Evolutionary conservation across 2,888 invertebrate species (phyloP).

Genomic region (Coenonympha arcania): DNA sequence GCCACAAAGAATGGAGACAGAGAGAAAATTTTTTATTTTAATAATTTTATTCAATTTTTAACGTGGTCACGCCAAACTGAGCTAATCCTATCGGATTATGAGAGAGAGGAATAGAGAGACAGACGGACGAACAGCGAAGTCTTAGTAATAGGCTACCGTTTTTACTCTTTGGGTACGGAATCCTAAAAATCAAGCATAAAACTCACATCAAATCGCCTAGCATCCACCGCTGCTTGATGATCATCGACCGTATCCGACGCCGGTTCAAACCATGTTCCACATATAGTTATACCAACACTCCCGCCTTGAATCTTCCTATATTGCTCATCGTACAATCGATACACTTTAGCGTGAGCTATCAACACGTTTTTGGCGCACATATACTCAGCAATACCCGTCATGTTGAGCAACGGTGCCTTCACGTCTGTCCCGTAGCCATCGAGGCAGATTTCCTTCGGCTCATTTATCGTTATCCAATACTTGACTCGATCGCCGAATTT

Average conservation of each 20-base stretch:
- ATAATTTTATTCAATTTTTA: too few species aligned
- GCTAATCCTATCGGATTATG: too few species aligned
- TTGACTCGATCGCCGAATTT: slow-evolving; percentile 69
- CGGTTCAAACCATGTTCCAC: slow-evolving; percentile 67
- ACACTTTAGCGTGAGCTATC: slow-evolving; percentile 72
- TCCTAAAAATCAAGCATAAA: too few species aligned
- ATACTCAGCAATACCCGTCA: slow-evolving; percentile 66
- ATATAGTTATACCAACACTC: slow-evolving; percentile 48
- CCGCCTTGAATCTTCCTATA: slow-evolving; percentile 48
- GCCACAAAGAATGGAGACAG: too few species aligned
- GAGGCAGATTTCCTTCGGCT: slow-evolving; percentile 61
- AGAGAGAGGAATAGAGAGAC: too few species aligned
- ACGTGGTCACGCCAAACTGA: too few species aligned
- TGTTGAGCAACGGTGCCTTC: slow-evolving; percentile 51
- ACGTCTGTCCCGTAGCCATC: slow-evolving; percentile 62
- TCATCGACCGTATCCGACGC: slow-evolving; percentile 61
- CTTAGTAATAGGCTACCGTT: too few species aligned
- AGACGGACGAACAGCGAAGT: too few species aligned
- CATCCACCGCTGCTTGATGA: slow-evolving; percentile 65
- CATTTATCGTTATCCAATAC: slow-evolving; percentile 76
- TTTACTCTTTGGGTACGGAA: too few species aligned
- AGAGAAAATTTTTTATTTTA: too few species aligned
- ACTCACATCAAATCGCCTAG: slow-evolving; percentile 71
- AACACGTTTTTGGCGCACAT: slow-evolving; percentile 67
- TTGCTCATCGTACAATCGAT: slow-evolving; percentile 57